Conservation (phyloP, 2,113 vertebrate species). For the Leptocoma aspasia region DNA sequence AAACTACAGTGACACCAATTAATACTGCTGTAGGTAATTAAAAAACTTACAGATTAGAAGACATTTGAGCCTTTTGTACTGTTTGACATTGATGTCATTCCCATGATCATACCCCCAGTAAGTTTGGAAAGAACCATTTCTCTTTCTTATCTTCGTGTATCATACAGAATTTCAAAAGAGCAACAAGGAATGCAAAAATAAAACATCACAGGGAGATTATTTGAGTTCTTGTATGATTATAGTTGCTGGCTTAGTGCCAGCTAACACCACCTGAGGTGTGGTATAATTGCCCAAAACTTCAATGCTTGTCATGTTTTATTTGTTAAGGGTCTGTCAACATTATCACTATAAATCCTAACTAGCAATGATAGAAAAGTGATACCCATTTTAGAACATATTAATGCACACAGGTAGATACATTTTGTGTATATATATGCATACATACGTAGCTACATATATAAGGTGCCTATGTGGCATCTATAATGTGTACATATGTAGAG, state of each 20-base stretch:
- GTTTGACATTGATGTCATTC: not conserved
- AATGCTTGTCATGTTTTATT: slow-evolving; percentile 34
- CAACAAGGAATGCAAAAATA: not conserved
- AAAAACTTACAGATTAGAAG: not conserved
- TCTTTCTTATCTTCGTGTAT: not conserved
- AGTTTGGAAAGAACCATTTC: not conserved
- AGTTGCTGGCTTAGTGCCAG: not conserved
- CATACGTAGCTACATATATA: not conserved
- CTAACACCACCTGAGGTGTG: slow-evolving; percentile 10
- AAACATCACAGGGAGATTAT: not conserved
- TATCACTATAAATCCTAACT: not conserved
- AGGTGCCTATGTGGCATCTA: not conserved
- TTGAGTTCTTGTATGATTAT: not conserved
- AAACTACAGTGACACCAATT: not conserved
- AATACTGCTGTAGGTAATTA: not conserved
- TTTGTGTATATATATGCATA: fast-evolving
- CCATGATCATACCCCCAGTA: not conserved
- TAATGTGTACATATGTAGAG: not conserved
- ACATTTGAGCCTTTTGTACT: not conserved
- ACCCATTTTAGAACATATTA: not conserved
- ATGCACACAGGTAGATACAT: not conserved
- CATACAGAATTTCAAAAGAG: not conserved
- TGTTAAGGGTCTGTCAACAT: not conserved
- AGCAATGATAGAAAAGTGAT: not conserved
- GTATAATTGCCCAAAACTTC: slow-evolving; percentile 4